phyloP scores from a whole-genome alignment of 2,797 vertebrate species.

The Bucorvus abyssinicus region DNA sequence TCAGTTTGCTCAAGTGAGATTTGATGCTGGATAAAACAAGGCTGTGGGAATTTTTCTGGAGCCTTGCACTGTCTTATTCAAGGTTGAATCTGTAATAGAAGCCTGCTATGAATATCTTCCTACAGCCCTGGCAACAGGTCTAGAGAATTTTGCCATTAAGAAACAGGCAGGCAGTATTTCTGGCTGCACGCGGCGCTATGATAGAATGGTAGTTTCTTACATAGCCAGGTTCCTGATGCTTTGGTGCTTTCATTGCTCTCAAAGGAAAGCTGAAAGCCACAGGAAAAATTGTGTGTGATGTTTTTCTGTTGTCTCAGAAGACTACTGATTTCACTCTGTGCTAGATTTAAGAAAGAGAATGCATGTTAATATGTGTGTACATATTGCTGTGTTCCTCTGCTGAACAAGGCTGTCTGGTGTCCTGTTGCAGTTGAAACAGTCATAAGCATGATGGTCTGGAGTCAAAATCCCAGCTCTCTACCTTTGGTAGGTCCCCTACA shows the following conservation, averaged over 20 bases:
- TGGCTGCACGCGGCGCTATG: neutral
- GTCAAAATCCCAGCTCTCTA: neutral
- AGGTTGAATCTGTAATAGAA: neutral
- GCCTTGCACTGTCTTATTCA: neutral
- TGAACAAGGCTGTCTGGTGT: neutral
- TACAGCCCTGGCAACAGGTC: neutral
- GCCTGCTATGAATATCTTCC: neutral
- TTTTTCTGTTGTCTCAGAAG: neutral
- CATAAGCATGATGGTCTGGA: neutral
- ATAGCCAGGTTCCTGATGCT: neutral
- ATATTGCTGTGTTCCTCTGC: neutral
- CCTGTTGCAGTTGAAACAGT: neutral
- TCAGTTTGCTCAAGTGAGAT: neutral
- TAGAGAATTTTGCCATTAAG: neutral
- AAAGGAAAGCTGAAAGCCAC: neutral
- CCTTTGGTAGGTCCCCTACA: neutral
- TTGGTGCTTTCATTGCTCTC: neutral
- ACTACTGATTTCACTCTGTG: neutral
- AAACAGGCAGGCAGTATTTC: neutral
- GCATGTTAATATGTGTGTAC: neutral
- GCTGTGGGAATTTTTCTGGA: neutral
- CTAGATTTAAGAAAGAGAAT: neutral
- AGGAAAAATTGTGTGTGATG: neutral
- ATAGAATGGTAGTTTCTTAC: neutral
- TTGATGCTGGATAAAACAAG: neutral